Percentiles rank a stretch among this genome's conserved stretches.
Conservation (phyloP, 2,797 vertebrate genomes). For the Pogonophryne albipinna region DNA sequence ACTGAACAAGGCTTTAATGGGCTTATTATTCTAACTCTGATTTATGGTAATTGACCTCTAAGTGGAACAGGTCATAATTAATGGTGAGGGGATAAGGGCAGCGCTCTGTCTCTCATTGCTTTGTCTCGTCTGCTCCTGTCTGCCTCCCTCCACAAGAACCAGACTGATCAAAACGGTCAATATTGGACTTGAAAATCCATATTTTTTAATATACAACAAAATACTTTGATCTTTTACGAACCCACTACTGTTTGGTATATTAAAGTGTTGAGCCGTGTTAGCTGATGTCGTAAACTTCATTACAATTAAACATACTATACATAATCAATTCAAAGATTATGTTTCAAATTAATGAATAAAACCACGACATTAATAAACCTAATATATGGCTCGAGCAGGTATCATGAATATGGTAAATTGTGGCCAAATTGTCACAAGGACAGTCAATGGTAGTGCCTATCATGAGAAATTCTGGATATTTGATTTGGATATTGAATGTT, state of each 20-base stretch:
- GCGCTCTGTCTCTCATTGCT: conserved; percentile 26
- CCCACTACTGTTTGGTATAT: not conserved
- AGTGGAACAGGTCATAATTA: conserved; percentile 77
- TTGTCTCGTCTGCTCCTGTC: conserved; percentile 14
- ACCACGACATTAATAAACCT: too few species aligned
- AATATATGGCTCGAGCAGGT: too few species aligned
- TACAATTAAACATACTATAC: not conserved
- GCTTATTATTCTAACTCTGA: conserved; percentile 79
- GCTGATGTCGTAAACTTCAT: not conserved
- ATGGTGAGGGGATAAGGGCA: conserved; percentile 73
- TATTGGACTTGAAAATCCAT: not conserved
- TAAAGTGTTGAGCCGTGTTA: not conserved
- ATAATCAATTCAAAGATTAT: too few species aligned
- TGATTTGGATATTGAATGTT: too few species aligned
- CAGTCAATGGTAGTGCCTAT: too few species aligned
- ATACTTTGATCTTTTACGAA: not conserved
- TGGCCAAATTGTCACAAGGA: too few species aligned
- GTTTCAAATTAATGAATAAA: too few species aligned
- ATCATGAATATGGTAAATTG: too few species aligned
- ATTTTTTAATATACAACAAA: not conserved
- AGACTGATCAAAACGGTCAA: not conserved
- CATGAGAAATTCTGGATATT: too few species aligned
- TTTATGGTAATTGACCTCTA: conserved; percentile 83
- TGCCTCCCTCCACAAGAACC: not conserved
- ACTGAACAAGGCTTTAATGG: conserved; percentile 76